Evolutionary conservation across 2,888 invertebrate genomes (phyloP), one percentile per base, ranked within the genome.

Genomic region (Vandiemenella viatica): DNA sequence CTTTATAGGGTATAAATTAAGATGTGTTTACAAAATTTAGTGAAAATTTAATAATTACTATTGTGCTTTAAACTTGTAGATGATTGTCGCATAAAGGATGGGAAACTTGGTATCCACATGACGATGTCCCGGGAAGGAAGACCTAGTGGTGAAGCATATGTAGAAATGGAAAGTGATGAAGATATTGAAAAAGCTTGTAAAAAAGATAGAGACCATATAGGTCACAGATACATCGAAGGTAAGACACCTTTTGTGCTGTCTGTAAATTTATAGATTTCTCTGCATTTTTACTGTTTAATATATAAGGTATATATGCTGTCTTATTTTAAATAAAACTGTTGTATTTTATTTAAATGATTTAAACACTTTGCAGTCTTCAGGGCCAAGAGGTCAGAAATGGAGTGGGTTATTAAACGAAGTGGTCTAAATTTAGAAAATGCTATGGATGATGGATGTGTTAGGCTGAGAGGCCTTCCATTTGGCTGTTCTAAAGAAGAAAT

Each of bases 401-500:
- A 90, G 53, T 90, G 88, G 87, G 85, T 87, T 5, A 72, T 90
- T 20, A 86, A 88, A 61, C 67, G 80, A 54, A 81, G 82, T 51
- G 84, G 85, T 57, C 73, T 78, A 19, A 75, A 76, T 55, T 59
- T 67, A 54, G 78, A 80, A 61, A 78, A 77, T 50, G 76, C 77
- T 41, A 77, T 77, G 61, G 76, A 77, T 62, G 76, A 81, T 68
- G 75, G 85, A 64, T 74, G 90, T 57, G 88, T 96, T 15, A 80
- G 93, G 58, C 73, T 97, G 42, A 76, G 96, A 54, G 96, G 96
- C 45, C 72, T 97, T 57, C 97, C 96, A 4, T 97, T 89, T 67
- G 89, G 90, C 48, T 92, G 92, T 65, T 89, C 90, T 1, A 92
- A 91, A 63, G 91, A 93, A 64, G 93, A 95, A 69, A 86, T 97